phyloP scores from a whole-genome alignment of 2,888 invertebrate species.

The Acleris holmiana region DNA sequence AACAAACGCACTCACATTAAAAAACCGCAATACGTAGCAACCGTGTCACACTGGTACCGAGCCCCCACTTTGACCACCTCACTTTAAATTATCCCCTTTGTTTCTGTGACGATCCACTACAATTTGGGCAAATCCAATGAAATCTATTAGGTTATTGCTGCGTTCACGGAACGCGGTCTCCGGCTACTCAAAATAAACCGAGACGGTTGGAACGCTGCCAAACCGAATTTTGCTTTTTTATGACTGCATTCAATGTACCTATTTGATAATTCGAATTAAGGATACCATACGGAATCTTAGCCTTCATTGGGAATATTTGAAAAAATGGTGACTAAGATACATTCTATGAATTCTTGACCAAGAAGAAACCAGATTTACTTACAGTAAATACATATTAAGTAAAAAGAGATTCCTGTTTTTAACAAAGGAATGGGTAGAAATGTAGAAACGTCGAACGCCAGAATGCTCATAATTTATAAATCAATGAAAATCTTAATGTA shows the following conservation, averaged over 20 bases:
- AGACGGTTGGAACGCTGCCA: constrained; percentile 51
- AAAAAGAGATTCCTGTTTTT: too few species aligned
- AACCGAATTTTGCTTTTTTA: constrained; percentile 38
- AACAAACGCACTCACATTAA: too few species aligned
- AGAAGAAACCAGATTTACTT: too few species aligned
- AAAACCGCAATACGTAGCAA: background rate
- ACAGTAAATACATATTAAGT: too few species aligned
- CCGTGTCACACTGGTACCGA: background rate
- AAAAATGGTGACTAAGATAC: too few species aligned
- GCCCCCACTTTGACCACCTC: constrained; percentile 5
- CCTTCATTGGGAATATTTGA: too few species aligned
- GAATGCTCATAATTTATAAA: too few species aligned
- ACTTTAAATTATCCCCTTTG: constrained; percentile 6
- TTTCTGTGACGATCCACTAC: constrained; percentile 24
- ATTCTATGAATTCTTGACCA: too few species aligned
- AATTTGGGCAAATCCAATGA: constrained; percentile 46
- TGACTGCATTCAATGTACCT: background rate
- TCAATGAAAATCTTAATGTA: too few species aligned
- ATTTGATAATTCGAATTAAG: background rate
- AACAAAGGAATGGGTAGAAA: too few species aligned
- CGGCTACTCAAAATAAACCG: constrained; percentile 59
- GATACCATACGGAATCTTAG: too few species aligned
- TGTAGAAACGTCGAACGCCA: too few species aligned
- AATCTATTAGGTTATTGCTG: constrained; percentile 66
- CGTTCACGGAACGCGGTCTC: constrained; percentile 62